These are phyloP conservation scores for Speoplatyrhinus poulsoni DNA, from an alignment of 2,113 vertebrate species.

Conservation along the genomic window DNA sequence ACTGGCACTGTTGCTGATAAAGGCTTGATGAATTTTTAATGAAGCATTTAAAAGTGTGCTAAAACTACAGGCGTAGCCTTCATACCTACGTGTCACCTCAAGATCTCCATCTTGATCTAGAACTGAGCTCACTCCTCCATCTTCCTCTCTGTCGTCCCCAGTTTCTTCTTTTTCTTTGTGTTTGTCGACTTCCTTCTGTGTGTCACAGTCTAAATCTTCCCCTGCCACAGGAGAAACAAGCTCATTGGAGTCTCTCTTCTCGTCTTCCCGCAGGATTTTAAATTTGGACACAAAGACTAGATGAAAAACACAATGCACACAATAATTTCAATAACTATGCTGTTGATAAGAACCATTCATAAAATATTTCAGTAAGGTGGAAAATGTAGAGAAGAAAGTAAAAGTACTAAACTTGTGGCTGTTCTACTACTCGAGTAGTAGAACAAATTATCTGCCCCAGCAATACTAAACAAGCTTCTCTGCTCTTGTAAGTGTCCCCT, in stretches of 20 bases:
- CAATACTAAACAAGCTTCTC: no score
- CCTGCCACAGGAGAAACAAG: not conserved
- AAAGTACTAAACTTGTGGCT: no score
- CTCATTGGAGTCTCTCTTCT: constrained; percentile 20
- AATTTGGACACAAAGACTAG: constrained; percentile 88
- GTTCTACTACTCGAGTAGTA: no score
- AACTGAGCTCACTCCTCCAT: constrained; percentile 28
- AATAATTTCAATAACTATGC: constrained; percentile 21
- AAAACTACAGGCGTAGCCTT: not conserved
- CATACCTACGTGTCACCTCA: constrained; percentile 78
- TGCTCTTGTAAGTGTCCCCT: no score
- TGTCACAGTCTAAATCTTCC: not conserved
- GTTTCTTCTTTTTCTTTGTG: not conserved
- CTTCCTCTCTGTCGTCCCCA: not conserved
- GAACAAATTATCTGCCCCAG: no score
- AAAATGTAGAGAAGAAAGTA: no score
- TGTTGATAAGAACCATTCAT: no score
- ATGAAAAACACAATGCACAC: constrained; percentile 23
- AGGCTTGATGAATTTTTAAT: not conserved
- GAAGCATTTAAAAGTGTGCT: not conserved
- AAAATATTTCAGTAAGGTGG: no score
- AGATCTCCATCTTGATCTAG: constrained; percentile 91
- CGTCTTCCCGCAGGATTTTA: constrained; percentile 75
- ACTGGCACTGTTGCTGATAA: no score
- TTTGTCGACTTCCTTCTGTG: not conserved